These are phyloP conservation scores for Uropsilus gracilis DNA, from an alignment of 2,113 vertebrate species.

Conservation along the genomic window DNA sequence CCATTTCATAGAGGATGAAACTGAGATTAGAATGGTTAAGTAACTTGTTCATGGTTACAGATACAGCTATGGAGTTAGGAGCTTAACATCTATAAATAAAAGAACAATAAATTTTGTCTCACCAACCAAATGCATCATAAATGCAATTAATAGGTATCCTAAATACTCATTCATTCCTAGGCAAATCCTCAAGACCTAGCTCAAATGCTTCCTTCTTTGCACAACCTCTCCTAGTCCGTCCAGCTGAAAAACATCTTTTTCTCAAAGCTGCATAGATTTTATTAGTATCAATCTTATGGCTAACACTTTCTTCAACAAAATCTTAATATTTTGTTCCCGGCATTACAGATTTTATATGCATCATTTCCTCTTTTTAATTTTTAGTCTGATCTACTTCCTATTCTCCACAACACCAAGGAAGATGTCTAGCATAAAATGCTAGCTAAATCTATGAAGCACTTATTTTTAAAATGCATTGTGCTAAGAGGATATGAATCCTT, in stretches of 20 bases:
- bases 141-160: neutral
- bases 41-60: neutral
- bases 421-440: neutral
- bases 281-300: neutral
- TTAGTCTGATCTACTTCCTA: slow-evolving; percentile 16
- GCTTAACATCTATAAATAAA: slow-evolving; percentile 26
- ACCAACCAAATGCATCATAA: neutral
- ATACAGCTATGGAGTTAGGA: neutral
- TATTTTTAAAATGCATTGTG: neutral
- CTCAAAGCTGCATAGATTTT: neutral
- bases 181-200: neutral
- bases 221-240: neutral
- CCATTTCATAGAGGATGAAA: slow-evolving; percentile 1
- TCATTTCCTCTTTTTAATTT: neutral
- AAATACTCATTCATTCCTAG: neutral
- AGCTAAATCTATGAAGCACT: neutral
- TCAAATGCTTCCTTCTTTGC: slow-evolving; percentile 27
- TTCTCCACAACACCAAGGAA: neutral
- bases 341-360: neutral
- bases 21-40: neutral
- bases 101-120: neutral
- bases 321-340: neutral
- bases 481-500: neutral
- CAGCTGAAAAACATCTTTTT: neutral
- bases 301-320: neutral